phyloP scores from a whole-genome alignment of 2,888 invertebrate species.

The Cordylochernes scorpioides region DNA sequence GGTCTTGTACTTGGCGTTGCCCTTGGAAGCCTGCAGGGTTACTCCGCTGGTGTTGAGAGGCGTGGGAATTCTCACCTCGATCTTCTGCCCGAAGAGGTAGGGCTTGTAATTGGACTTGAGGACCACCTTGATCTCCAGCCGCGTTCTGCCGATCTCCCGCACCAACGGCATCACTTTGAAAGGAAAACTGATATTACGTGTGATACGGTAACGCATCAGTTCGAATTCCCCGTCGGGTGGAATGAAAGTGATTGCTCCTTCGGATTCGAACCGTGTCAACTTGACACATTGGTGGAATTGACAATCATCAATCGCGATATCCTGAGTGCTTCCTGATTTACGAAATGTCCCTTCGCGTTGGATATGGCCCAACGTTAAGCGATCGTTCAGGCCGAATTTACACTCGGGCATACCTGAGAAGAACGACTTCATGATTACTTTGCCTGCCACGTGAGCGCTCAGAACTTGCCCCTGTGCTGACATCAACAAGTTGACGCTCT shows the following conservation, averaged over 20 bases:
- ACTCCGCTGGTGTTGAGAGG: slow-evolving; percentile 96
- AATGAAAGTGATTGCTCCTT: slow-evolving; percentile 98
- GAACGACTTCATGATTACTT: slow-evolving; percentile 98
- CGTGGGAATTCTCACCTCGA: slow-evolving; percentile 86
- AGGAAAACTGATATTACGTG: slow-evolving; percentile 95
- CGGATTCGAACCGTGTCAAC: slow-evolving; percentile 96
- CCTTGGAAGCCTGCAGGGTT: slow-evolving; percentile 91
- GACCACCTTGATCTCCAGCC: slow-evolving; percentile 99
- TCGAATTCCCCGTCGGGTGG: slow-evolving; percentile 99
- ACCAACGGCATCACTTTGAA: slow-evolving; percentile 97
- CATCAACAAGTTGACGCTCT: slow-evolving; percentile 96
- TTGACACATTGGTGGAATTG: slow-evolving; percentile 99
- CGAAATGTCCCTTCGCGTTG: slow-evolving; percentile 21
- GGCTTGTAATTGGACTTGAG: slow-evolving; percentile 98
- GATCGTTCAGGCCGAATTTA: slow-evolving; percentile 97
- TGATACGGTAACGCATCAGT: slow-evolving; percentile 96
- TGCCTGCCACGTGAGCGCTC: slow-evolving; percentile 95
- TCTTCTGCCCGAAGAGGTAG: slow-evolving; percentile 87
- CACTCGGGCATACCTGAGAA: slow-evolving; percentile 99
- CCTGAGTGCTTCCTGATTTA: slow-evolving; percentile 43
- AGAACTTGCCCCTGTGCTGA: slow-evolving; percentile 97
- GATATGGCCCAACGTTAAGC: slow-evolving; percentile 98
- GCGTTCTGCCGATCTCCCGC: slow-evolving; percentile 86
- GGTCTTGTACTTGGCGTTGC: slow-evolving; percentile 97
- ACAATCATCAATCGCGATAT: slow-evolving; percentile 99